Conservation (phyloP, 2,797 vertebrate species). For the Hippocampus kuda region DNA sequence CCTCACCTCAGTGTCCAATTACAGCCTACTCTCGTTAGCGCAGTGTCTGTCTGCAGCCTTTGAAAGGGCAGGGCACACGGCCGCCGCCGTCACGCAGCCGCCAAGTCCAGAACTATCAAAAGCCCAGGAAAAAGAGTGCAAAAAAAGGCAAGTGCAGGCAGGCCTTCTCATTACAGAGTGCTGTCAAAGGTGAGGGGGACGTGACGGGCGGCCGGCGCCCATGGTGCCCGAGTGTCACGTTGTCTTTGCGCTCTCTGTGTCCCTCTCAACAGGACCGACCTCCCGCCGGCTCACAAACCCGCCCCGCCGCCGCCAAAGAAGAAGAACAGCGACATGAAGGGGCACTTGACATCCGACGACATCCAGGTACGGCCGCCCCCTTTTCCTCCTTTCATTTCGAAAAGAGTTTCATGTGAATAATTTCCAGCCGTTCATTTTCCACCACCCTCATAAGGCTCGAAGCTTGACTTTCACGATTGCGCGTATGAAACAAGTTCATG, state of each 20-base stretch:
- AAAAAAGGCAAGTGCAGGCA: conserved; percentile 67
- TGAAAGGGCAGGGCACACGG: conserved; percentile 63
- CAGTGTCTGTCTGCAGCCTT: conserved; percentile 64
- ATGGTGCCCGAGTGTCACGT: conserved; percentile 58
- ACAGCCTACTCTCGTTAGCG: conserved; percentile 65
- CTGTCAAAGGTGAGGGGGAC: conserved; percentile 54
- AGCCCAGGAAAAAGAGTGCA: conserved; percentile 54
- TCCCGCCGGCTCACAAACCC: conserved; percentile 76
- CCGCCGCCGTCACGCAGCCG: conserved; percentile 61
- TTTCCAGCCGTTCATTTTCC: no score
- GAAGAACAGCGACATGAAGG: conserved; percentile 77
- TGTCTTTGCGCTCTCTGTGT: conserved; percentile 39
- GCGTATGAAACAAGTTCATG: no score
- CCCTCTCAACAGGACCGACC: conserved; percentile 74
- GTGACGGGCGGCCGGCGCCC: conserved; percentile 32
- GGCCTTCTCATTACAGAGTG: conserved; percentile 65
- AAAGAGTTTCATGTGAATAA: background rate
- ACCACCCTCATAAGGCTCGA: no score
- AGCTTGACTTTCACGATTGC: no score
- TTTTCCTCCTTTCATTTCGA: background rate
- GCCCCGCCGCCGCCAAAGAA: conserved; percentile 73
- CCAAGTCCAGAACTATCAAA: conserved; percentile 65
- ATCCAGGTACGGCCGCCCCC: conserved; percentile 71
- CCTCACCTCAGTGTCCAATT: conserved; percentile 68
- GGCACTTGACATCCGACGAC: conserved; percentile 75